Evolutionary conservation across 2,113 vertebrate genomes (phyloP).

Genomic region (Hemiscyllium ocellatum): DNA sequence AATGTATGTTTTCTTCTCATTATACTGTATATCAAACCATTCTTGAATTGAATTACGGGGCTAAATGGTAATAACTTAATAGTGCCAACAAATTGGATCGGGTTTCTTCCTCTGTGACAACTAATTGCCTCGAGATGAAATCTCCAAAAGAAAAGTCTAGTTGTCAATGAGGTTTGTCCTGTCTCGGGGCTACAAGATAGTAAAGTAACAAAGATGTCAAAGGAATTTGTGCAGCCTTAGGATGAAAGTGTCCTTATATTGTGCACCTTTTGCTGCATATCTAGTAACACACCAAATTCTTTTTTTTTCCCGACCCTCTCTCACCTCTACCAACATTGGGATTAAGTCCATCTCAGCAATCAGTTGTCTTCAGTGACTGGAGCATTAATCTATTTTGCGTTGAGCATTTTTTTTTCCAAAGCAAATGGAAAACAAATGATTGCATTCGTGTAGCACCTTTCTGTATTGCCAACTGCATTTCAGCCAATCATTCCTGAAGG

Average conservation of each 20-base stretch:
- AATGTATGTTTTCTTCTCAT: conserved; percentile 31
- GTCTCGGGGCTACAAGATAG: neutral
- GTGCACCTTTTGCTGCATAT: neutral
- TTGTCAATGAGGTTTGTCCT: neutral
- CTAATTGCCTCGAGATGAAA: conserved; percentile 23
- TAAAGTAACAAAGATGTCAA: conserved; percentile 23
- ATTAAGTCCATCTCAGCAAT: neutral
- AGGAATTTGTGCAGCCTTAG: neutral
- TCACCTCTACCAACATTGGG: neutral
- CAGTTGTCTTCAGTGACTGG: neutral
- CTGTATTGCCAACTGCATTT: neutral
- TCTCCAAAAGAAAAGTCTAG: neutral
- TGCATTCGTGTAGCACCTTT: neutral
- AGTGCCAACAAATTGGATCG: conserved; percentile 26
- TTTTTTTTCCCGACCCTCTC: neutral
- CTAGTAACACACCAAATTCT: neutral
- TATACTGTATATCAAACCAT: conserved; percentile 3
- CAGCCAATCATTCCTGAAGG: neutral
- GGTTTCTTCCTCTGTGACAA: conserved; percentile 18
- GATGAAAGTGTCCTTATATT: neutral
- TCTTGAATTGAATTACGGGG: conserved; percentile 21
- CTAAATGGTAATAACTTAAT: conserved; percentile 33
- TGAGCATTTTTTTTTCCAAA: neutral
- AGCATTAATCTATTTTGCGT: neutral
- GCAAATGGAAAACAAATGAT: neutral